phyloP scores from a whole-genome alignment of 2,797 vertebrate genomes.

The Oryzias dopingdopingensis region DNA sequence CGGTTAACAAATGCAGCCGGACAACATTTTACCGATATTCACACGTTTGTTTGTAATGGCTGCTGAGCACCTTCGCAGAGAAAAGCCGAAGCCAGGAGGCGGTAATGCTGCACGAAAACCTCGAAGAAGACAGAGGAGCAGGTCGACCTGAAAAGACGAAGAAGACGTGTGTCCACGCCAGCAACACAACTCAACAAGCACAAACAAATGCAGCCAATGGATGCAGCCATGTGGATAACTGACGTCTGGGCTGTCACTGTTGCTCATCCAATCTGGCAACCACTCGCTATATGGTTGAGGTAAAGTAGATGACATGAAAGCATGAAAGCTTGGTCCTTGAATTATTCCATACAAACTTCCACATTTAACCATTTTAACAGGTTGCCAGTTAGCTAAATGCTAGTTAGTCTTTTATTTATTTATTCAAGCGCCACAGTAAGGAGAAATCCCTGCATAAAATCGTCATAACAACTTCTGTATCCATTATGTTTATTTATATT shows the following conservation, averaged over 20 bases:
- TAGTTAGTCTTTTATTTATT: too few relatives aligned
- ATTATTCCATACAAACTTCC: too few relatives aligned
- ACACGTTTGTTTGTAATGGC: background rate
- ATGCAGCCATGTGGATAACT: too few relatives aligned
- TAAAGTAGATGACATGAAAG: conserved; percentile 24
- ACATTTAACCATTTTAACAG: too few relatives aligned
- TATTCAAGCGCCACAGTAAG: too few relatives aligned
- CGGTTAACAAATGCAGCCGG: background rate
- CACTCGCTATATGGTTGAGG: conserved; percentile 57
- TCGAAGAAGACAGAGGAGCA: conserved; percentile 12
- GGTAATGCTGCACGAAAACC: conserved; percentile 1
- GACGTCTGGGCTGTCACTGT: conserved; percentile 32
- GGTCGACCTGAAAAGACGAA: conserved; percentile 1
- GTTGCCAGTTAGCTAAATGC: background rate
- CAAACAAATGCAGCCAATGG: too few relatives aligned
- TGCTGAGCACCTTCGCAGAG: background rate
- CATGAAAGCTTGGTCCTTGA: too few relatives aligned
- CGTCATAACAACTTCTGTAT: too few relatives aligned
- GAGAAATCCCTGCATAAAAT: too few relatives aligned
- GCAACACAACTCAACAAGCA: too few relatives aligned
- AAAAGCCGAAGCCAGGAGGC: conserved; percentile 6
- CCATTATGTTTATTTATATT: too few relatives aligned
- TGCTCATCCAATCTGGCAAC: conserved; percentile 25
- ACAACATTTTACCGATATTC: background rate
- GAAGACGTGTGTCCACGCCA: background rate